phyloP scores from a whole-genome alignment of 2,888 invertebrate species.

The Thereva unica region DNA sequence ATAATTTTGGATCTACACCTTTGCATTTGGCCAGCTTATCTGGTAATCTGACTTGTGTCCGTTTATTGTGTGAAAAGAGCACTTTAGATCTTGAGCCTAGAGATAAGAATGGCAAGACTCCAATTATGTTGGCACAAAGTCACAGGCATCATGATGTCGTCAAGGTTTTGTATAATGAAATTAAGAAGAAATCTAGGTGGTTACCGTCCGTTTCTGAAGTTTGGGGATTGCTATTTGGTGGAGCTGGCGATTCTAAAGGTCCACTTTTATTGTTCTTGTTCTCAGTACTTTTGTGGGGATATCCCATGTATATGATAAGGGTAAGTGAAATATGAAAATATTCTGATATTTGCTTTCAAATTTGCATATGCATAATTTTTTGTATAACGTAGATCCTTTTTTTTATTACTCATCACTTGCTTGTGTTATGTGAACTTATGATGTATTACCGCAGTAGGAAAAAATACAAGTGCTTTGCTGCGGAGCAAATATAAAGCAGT shows the following conservation, averaged over 20 bases:
- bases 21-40: slow-evolving; percentile 87
- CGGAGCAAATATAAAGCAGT: too few species aligned
- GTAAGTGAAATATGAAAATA: slow-evolving; percentile 57
- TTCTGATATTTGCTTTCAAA: too few species aligned
- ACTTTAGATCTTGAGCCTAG: slow-evolving; percentile 83
- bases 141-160: slow-evolving; percentile 86
- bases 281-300: slow-evolving; percentile 87
- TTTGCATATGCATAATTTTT: too few species aligned
- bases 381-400: too few species aligned
- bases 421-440: too few species aligned
- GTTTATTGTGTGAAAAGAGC: slow-evolving; percentile 87
- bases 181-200: slow-evolving; percentile 81
- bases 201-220: slow-evolving; percentile 86
- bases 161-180: slow-evolving; percentile 77
- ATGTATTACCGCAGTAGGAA: too few species aligned
- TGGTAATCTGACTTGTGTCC: slow-evolving; percentile 84
- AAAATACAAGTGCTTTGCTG: too few species aligned
- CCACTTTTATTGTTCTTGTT: slow-evolving; percentile 83
- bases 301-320: slow-evolving; percentile 89
- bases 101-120: slow-evolving; percentile 92
- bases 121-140: slow-evolving; percentile 84
- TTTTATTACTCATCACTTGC: too few species aligned
- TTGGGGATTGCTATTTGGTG: slow-evolving; percentile 87
- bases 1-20: slow-evolving; percentile 91
- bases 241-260: slow-evolving; percentile 88